Conservation (phyloP, 2,797 vertebrate genomes). For the Siniperca undulata region DNA sequence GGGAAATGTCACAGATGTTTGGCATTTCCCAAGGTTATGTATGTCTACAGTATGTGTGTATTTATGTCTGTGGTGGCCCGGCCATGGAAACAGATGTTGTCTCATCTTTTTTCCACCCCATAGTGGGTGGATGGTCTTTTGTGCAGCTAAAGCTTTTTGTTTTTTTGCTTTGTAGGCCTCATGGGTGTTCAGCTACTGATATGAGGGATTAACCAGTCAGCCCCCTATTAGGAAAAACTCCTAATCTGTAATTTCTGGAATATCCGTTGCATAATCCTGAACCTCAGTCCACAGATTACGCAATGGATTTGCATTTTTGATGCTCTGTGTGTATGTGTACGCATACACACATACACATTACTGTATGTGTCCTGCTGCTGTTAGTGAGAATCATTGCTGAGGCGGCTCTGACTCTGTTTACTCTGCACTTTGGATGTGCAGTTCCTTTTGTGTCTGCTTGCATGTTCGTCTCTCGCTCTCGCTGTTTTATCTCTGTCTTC, state of each 20-base stretch:
- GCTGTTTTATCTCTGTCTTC: conserved; percentile 22
- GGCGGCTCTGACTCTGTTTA: conserved; percentile 32
- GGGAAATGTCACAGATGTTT: conserved; percentile 63
- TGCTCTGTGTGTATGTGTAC: conserved; percentile 16
- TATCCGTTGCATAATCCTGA: conserved; percentile 74
- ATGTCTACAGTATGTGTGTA: conserved; percentile 16
- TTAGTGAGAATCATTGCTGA: conserved; percentile 4
- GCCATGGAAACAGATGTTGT: conserved; percentile 50
- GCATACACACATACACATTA: no score
- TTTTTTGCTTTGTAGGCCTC: conserved; percentile 35
- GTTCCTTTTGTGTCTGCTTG: conserved; percentile 30
- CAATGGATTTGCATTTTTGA: conserved; percentile 59
- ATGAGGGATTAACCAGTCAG: conserved; percentile 65
- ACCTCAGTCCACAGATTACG: conserved; percentile 61
- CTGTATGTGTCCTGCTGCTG: conserved; percentile 48
- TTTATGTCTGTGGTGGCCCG: conserved; percentile 15
- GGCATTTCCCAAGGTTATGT: conserved; percentile 59
- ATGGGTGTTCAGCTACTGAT: conserved; percentile 46
- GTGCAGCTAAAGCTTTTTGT: conserved; percentile 28
- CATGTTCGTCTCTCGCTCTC: conserved; percentile 36
- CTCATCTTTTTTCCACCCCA: conserved; percentile 5
- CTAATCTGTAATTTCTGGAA: conserved; percentile 76
- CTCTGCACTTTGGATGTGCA: conserved; percentile 42
- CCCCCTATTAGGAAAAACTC: conserved; percentile 34
- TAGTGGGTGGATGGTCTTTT: conserved; percentile 42